Base-by-base conservation (phyloP, 2,888 invertebrate genomes). In the Agelastica alni region DNA sequence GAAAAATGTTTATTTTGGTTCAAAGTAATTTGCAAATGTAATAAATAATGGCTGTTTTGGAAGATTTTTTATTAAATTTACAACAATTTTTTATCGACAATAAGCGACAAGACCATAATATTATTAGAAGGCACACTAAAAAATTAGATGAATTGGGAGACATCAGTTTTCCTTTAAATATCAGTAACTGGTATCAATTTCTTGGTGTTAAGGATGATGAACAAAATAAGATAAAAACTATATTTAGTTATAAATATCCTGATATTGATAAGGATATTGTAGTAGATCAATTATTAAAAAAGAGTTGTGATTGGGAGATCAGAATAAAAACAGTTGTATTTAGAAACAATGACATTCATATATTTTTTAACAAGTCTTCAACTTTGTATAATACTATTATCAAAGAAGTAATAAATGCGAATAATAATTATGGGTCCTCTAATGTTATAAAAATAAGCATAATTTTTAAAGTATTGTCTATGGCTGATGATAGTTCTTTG, bases 71-170 rank as follows among this genome's bases (percentile, higher is more conserved):
- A 42, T 46, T 39, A 17, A 43, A 53, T 45, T 56, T 70, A 32
- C 63, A 65, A 32, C 36, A 61, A 43, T 61, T 62, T 36, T 36
- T 70, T 31, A 56, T 63, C 12, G 60, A 53, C 13, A 49, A 16
- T 4, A 54, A 45, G 32, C 37, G 56, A 43, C 41, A 43, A n/a
- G 58, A 63, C 32, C 61, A 64, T 47, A 68, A 64, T 53, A 68
- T 80, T 20, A 75, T 88, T 28, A 84, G 84, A 73, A 80, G 80
- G 66, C 85, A 87, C 66, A 78, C 74, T 1, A 82, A 82, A 60
- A 81, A 83, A 61, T 72, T 86, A 4, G 69, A 76, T 48, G 70
- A 71, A 28, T 72, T 79, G 34, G 89, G 88, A 5, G 89, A 89
- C 59, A 74, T 86, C 3, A 86, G 85, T 76, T 85, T 88, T 73